Evolutionary conservation across 37 sponge, comb jelly and placozoan species (phyloP).

Genomic region (Beroe forskalii): DNA sequence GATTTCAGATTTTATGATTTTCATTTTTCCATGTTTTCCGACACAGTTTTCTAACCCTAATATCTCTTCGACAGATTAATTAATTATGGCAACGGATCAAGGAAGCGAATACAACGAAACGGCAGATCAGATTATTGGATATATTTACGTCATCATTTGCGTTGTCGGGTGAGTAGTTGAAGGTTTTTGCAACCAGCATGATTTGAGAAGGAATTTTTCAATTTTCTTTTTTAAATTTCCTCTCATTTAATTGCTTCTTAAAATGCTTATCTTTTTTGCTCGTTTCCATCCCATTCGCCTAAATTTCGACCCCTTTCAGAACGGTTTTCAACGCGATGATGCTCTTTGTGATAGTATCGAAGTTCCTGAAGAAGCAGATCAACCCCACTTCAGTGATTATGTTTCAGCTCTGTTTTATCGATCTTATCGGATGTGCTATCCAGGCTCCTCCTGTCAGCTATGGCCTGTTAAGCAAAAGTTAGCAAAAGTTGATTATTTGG

Average conservation of each 20-base stretch:
- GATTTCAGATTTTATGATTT: too few species aligned
- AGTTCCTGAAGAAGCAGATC: conserved; percentile 12
- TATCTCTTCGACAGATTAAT: too few species aligned
- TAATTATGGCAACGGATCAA: not conserved
- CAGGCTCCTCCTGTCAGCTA: conserved; percentile 43
- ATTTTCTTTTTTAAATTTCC: too few species aligned
- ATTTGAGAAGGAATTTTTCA: too few species aligned
- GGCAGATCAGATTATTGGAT: not conserved
- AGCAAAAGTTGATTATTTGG: not conserved
- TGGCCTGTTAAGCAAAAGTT: conserved; percentile 2
- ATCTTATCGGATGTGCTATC: conserved; percentile 35
- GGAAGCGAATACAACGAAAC: not conserved
- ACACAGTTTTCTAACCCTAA: too few species aligned
- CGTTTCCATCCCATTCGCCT: too few species aligned
- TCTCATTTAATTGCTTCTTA: too few species aligned
- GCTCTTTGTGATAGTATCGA: conserved; percentile 5
- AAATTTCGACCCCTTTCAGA: conserved; percentile 41
- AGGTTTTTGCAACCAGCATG: too few species aligned
- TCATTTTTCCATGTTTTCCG: too few species aligned
- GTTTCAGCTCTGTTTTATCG: conserved; percentile 25
- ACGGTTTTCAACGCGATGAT: conserved; percentile 48
- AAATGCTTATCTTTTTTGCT: too few species aligned
- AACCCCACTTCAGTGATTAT: conserved; percentile 62
- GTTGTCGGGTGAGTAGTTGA: conserved; percentile 8
- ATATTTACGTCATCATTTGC: conserved; percentile 19